Evolutionary conservation across 2,113 vertebrate genomes (phyloP), one percentile per base, ranked within the genome.

Genomic region (Megaceryle maxima): DNA sequence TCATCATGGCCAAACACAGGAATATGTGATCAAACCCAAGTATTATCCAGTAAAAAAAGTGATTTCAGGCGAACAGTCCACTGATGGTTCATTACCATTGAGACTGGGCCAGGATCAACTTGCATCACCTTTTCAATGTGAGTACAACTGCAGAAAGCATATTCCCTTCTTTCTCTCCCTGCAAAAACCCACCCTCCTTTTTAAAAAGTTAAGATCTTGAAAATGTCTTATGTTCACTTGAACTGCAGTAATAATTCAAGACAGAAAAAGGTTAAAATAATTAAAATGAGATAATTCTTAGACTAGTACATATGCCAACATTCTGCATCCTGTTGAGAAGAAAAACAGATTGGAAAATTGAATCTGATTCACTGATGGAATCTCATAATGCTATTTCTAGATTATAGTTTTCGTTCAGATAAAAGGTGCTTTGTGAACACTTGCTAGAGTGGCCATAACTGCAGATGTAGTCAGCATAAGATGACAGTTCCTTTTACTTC

Each of bases 21-120:
- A 99, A 78, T 99, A 99, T 74, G 89, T 99, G 85, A 96, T 99
- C 50, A 99, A 99, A 92, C 99, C 99, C 75, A 99, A 99, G 92
- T 99, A 99, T 96, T 99, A 98, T 91, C 93, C 98, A 83, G 97
- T 98, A 82, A 98, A 98, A 97, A 99, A 99, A 97, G 96, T 98
- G 48, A 96, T 98, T n/a, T 94, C 98, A 1, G 97, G 98, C 64
- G 98, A 98, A 57, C 98, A 98, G 83, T 97, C 98, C 26, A 97
- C 98, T 0, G 99, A 99, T 88, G 98, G 98, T 19, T 98, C 98
- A 1, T 98, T 99, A 90, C 99, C 99, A 26, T 95, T 99, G 46
- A 97, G 98, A 50, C 94, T 98, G 18, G 98, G 98, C 94, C 98
- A 98, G 93, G 98, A 98, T 91, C 97, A 97, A 6, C 70, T 96